Base-by-base conservation (phyloP, 2,113 vertebrate species). In the Elgaria multicarinata region DNA sequence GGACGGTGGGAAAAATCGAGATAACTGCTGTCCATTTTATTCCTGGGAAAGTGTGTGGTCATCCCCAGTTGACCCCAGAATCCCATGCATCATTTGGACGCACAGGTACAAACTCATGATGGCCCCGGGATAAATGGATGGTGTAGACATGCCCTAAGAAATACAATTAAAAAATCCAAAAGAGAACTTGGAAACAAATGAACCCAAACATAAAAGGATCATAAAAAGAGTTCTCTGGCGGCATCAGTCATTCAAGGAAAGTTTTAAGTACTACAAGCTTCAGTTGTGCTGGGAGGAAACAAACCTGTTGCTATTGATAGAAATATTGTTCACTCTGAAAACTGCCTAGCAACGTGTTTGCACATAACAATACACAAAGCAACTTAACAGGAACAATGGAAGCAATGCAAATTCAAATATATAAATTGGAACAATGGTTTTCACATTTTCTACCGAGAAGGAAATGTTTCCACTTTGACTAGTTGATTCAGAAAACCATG, bases 211-310 rank as follows among this genome's bases (percentile, higher is more conserved):
- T 42, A 1, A 10, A 91, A 92, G 69, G 91, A 87, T 86, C 86
- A 16, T 50, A 50, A 50, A 8, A 94, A 85, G 90, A 92, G 84
- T 87, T 93, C 93, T 86, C 67, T 93, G 93, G 91, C 91, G 90
- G 85, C 90, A 92, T 90, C 88, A 84, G 62, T 90, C 91, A 77
- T 95, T 96, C 95, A 96, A 96, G 94, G 96, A 95, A 92, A 91
- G 86, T 95, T 93, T 94, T 93, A 94, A 93, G 95, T 94, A 92
- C 93, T 93, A 90, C 31, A 72, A 80, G 72, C 90, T 74, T 94
- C 83, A 91, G 93, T 0, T 80, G 77, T 83, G 89, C 86, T 87
- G 13, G 22, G 71, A 66, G 93, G 89, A 87, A 92, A 87, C 93
- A 91, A 92, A 92, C 66, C 0, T 0, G 78, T 94, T 93, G 94